Evolutionary conservation across 2,888 invertebrate genomes (phyloP), one percentile per base, ranked within the genome.

Genomic region (Athetis lepigone): DNA sequence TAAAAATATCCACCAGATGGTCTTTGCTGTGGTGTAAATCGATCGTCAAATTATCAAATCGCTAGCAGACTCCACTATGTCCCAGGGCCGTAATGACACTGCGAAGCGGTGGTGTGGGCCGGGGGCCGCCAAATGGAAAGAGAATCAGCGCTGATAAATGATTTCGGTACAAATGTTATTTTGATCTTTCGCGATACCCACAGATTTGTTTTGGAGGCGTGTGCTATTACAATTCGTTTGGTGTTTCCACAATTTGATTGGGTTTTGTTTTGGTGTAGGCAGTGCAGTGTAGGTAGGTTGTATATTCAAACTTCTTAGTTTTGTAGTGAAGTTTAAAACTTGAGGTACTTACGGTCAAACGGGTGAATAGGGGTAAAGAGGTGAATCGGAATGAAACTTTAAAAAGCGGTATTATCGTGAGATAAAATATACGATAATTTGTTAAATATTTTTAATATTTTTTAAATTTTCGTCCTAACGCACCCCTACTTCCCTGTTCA

Each of bases 121-220:
- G 79, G 82, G 88, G 89, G 89, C 83, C 81, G 86, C 85, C 90
- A 89, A 93, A 92, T 92, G 92, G 92, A 91, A 93, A 92, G 87
- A 88, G 92, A 91, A 91, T 92, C 91, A 89, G 84, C 83, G 83
- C 90, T 93, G 93, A 93, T 93, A 93, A 93, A 93, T 93, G 93
- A 93, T 92, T 92, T 90, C 85, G 87, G 89, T 89, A 92, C 92
- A 93, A 93, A 93, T 93, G 93, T 92, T 92, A 91, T 92, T 92
- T 91, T 92, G 93, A 93, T 93, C 92, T 91, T 89, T 85, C 84
- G 86, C 91, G 92, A 93, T 93, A 92, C 78, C 88, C 85, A 75
- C 79, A 86, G 90, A 90, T 91, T 90, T 91, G 92, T 87, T 84
- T 88, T 70, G 79, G 90, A 90, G 90, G 91, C 87, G 87, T 80